These are phyloP conservation scores for Plebejus melissa DNA, from an alignment of 2,888 invertebrate genomes.

Conservation along the genomic window DNA sequence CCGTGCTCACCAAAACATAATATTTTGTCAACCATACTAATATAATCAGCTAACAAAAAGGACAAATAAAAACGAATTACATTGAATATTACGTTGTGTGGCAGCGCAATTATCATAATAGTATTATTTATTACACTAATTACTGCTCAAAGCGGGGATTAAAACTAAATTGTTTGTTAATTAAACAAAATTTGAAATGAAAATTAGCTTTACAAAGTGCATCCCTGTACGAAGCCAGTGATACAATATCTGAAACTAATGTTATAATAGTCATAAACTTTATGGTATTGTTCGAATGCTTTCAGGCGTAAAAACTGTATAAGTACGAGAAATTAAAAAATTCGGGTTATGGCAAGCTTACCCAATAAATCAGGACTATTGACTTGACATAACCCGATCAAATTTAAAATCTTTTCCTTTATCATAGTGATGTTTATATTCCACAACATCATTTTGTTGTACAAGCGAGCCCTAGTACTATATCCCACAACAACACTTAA, in stretches of 20 bases:
- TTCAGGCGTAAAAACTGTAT: too few relatives aligned
- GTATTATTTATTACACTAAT: conserved; percentile 7
- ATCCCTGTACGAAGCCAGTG: background rate
- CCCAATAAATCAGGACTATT: too few relatives aligned
- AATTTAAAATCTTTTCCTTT: too few relatives aligned
- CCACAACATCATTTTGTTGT: too few relatives aligned
- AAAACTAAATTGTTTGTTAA: conserved; percentile 15
- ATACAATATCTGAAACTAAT: background rate
- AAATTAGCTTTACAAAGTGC: conserved; percentile 4
- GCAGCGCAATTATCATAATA: background rate
- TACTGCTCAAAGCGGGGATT: background rate
- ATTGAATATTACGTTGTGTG: background rate
- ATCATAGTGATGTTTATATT: too few relatives aligned
- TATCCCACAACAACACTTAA: too few relatives aligned
- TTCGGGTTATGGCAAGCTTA: too few relatives aligned
- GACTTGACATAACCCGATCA: too few relatives aligned
- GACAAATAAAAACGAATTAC: conserved; percentile 14
- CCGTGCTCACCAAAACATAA: background rate
- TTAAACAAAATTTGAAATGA: conserved; percentile 9
- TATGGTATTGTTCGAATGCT: too few relatives aligned
- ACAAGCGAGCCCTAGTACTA: too few relatives aligned
- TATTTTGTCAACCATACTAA: background rate
- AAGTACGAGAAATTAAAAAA: too few relatives aligned
- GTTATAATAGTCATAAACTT: too few relatives aligned
- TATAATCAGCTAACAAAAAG: background rate